phyloP scores from a whole-genome alignment of 2,113 vertebrate species.

The Melanerpes aurifrons region DNA sequence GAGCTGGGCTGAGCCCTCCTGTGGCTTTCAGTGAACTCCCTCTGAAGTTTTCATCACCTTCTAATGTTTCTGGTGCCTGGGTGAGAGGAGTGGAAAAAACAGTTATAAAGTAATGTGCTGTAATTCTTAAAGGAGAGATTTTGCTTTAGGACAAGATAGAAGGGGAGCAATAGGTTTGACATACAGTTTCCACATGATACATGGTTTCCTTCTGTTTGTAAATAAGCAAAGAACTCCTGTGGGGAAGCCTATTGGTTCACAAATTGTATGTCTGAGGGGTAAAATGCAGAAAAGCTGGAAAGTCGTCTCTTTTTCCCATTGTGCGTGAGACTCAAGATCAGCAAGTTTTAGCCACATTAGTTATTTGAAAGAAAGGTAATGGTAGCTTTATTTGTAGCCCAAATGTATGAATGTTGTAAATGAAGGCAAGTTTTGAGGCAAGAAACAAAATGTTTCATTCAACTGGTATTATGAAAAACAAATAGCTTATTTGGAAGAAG shows the following conservation, averaged over 20 bases:
- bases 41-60: not conserved
- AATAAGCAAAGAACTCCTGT: not conserved
- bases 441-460: not conserved
- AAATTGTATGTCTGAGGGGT: not conserved
- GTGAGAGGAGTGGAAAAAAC: conserved; percentile 4
- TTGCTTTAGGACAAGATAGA: not conserved
- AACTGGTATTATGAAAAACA: not conserved
- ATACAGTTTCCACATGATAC: not conserved
- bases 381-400: not conserved
- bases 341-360: not conserved
- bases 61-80: not conserved
- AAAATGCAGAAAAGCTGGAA: not conserved
- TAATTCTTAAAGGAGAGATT: not conserved
- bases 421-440: not conserved
- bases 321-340: not conserved
- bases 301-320: not conserved
- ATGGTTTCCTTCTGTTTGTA: not conserved
- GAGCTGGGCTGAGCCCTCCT: not conserved
- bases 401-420: not conserved
- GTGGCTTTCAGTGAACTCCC: not conserved
- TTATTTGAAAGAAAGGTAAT: not conserved
- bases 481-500: not conserved
- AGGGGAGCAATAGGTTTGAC: not conserved
- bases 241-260: not conserved
- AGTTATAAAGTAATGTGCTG: not conserved